phyloP scores from a whole-genome alignment of 2,888 invertebrate genomes.

The Pegoplata infirma region DNA sequence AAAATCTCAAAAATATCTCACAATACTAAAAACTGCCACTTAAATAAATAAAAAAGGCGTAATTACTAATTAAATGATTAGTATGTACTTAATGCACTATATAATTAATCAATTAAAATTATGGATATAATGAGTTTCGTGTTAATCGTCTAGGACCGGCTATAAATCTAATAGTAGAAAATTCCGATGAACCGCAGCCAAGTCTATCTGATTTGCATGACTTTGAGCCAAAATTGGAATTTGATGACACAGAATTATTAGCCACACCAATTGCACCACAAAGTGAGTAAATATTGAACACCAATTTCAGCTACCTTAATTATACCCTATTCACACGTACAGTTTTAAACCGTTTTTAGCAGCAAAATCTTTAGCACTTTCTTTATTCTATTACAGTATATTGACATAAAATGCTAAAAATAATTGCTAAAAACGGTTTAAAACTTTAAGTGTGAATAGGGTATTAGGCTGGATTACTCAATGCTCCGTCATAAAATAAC shows the following conservation, averaged over 20 bases:
- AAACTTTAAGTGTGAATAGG: no score
- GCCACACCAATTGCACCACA: conserved; percentile 81
- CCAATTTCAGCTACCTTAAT: no score
- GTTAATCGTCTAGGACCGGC: conserved; percentile 72
- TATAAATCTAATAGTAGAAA: conserved; percentile 77
- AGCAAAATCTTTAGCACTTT: no score
- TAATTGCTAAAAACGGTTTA: no score
- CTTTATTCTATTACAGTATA: no score
- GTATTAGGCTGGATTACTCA: no score
- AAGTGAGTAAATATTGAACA: conserved; percentile 83
- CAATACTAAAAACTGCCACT: conserved; percentile 52
- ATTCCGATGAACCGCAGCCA: conserved; percentile 88
- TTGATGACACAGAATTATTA: conserved; percentile 95
- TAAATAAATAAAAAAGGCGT: conserved; percentile 50
- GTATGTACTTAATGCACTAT: conserved; percentile 55
- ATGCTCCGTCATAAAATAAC: no score
- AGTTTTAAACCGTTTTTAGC: no score
- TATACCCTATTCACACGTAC: no score
- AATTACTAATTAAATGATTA: conserved; percentile 65
- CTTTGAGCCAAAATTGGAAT: conserved; percentile 82
- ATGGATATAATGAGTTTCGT: conserved; percentile 62
- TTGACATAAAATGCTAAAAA: no score
- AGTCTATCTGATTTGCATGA: conserved; percentile 95
- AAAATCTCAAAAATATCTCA: conserved; percentile 16
- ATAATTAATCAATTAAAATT: conserved; percentile 42